phyloP scores from a whole-genome alignment of 2,113 vertebrate species.

The Todiramphus saurophagus region DNA sequence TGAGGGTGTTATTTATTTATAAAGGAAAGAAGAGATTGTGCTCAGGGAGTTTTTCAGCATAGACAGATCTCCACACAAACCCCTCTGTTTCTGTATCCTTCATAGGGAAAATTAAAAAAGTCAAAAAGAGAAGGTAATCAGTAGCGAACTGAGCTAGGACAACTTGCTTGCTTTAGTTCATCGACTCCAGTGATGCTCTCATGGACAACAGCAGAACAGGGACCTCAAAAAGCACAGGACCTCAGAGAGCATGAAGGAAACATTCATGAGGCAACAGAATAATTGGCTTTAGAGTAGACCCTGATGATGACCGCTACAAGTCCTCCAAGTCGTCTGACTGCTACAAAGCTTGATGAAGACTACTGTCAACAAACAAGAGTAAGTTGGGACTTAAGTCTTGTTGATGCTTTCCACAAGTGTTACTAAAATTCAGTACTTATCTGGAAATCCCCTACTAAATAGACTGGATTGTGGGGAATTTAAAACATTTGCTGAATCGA shows the following conservation, averaged over 20 bases:
- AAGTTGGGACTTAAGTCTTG: neutral
- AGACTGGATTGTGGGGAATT: neutral
- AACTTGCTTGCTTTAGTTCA: neutral
- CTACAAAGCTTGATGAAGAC: neutral
- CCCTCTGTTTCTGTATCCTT: neutral
- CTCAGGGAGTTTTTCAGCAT: neutral
- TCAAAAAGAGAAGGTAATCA: neutral
- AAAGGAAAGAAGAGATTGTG: neutral
- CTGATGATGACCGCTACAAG: neutral
- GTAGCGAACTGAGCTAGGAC: neutral
- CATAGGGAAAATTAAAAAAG: neutral
- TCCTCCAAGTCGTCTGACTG: neutral
- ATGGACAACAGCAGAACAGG: neutral
- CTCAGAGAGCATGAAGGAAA: neutral
- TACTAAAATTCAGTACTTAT: neutral
- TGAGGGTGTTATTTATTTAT: neutral
- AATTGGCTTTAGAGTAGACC: neutral
- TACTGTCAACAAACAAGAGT: neutral
- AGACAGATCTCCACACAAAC: neutral
- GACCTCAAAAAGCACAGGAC: neutral
- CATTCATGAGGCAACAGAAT: neutral
- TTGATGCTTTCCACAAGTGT: neutral
- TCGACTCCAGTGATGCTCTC: neutral
- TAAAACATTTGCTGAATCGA: neutral
- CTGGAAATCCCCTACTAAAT: neutral